These are phyloP conservation scores for Therioaphis trifolii DNA, from an alignment of 2,888 invertebrate species.

Conservation along the genomic window DNA sequence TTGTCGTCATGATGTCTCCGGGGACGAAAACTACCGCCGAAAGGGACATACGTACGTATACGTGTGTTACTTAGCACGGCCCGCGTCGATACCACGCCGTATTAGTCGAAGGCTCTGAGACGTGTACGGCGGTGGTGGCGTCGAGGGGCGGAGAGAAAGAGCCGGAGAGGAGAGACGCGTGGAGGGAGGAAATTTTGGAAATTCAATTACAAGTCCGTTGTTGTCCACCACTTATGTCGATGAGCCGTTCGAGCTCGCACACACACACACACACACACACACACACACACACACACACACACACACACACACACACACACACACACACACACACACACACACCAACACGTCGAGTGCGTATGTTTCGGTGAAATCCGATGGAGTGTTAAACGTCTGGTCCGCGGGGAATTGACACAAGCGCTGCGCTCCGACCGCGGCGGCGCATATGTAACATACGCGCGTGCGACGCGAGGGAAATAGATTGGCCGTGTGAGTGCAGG, in stretches of 20 bases:
- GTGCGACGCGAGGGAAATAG: conserved; percentile 22
- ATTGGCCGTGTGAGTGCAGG: conserved; percentile 45
- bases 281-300: neutral
- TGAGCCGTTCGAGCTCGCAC: conserved; percentile 25
- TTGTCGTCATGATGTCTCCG: neutral
- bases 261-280: neutral
- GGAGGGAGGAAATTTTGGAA: conserved; percentile 59
- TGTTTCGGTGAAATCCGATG: conserved; percentile 54
- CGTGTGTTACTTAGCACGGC: too few species aligned
- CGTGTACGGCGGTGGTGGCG: too few species aligned
- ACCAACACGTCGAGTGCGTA: too few species aligned
- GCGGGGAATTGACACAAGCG: conserved; percentile 47
- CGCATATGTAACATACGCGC: neutral
- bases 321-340: neutral
- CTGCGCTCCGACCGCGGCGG: neutral
- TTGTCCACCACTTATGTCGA: conserved; percentile 59
- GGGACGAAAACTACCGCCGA: neutral
- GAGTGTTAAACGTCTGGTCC: conserved; percentile 62
- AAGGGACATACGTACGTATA: neutral
- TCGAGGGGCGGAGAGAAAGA: conserved; percentile 59
- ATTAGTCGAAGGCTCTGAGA: neutral
- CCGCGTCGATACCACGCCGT: too few species aligned
- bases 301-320: neutral
- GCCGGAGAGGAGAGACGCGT: conserved; percentile 53
- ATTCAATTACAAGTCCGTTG: conserved; percentile 53